Base-by-base conservation (phyloP, 2,888 invertebrate species). In the Drosophila bunnanda region DNA sequence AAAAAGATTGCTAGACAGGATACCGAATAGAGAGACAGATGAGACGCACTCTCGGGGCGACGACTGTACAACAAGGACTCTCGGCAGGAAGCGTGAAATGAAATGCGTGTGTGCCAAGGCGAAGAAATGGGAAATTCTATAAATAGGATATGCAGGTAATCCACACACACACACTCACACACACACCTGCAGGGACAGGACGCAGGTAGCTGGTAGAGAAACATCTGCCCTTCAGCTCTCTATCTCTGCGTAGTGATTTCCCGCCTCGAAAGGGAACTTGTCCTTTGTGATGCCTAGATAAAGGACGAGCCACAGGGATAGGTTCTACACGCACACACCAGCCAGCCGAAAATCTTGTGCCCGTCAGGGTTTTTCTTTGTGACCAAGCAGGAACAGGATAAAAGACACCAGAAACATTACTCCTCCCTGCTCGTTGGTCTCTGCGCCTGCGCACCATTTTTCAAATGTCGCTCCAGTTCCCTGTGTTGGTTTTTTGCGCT, bases 121-220 rank as follows among this genome's bases (percentile, higher is more conserved):
- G 41, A 67, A 67, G 52, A 73, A 74, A 77, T 76, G 54, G 55
- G 56, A 62, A 64, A 56, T 70, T 53, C 53, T 85, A 70, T 79
- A 78, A 78, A 78, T 79, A 74, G 78, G 69, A 86, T 79, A 81
- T 84, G 82, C 84, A 87, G 87, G 87, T 84, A 86, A 67, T 65
- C 77, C 60, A 44, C 32, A 10, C 55, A 60, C 50, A 59, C 41
- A 64, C 36, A 50, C 60, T 61, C 44, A 67, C 39, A 34, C 39
- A 44, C 30, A 43, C 84, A 83, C 85, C 85, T 85, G 85, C 83
- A 65, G 44, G 55, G 28, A 39, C 7, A 30, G 65, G 32, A 60
- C 57, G 83, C 82, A 83, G 85, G 85, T 84, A 82, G 82, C 56
- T 54, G 46, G 61, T 22, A 64, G 68, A 76, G 34, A 85, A 86